Conservation (phyloP, 92 coral and sea anemone species). For the Desmophyllum pertusum region DNA sequence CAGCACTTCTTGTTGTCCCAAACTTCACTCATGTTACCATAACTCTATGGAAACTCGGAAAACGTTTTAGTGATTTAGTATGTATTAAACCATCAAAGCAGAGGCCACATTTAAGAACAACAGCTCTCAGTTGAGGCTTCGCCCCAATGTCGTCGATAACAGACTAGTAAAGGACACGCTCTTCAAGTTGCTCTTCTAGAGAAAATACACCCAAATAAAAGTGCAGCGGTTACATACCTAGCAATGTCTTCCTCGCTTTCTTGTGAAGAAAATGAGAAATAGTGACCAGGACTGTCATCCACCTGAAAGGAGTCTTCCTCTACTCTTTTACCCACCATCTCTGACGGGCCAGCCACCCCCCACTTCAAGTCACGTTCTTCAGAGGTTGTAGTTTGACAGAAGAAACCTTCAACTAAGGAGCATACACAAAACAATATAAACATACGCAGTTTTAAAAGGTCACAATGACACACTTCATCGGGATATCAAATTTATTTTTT, state of each 20-base stretch:
- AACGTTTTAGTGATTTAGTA: too few species aligned
- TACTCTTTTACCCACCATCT: not conserved
- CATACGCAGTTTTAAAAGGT: too few species aligned
- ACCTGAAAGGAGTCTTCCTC: not conserved
- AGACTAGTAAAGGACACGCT: too few species aligned
- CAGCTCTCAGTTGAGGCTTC: too few species aligned
- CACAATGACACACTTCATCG: too few species aligned
- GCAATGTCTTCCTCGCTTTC: slow-evolving; percentile 23
- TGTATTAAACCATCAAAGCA: too few species aligned
- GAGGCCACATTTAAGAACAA: too few species aligned
- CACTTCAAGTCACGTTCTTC: slow-evolving; percentile 54
- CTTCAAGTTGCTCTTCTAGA: not conserved
- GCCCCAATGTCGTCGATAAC: too few species aligned
- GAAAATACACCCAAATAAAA: not conserved
- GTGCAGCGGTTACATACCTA: not conserved
- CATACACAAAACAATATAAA: not conserved
- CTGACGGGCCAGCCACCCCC: not conserved
- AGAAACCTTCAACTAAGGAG: slow-evolving; percentile 44
- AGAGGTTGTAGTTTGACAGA: slow-evolving; percentile 63
- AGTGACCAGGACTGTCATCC: slow-evolving; percentile 15
- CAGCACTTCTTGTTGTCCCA: too few species aligned
- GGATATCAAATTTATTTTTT: too few species aligned
- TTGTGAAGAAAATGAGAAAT: not conserved
- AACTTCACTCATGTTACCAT: too few species aligned
- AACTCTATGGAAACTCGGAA: too few species aligned